Base-by-base conservation (phyloP, 2,797 vertebrate species). In the Myotis vivesi region DNA sequence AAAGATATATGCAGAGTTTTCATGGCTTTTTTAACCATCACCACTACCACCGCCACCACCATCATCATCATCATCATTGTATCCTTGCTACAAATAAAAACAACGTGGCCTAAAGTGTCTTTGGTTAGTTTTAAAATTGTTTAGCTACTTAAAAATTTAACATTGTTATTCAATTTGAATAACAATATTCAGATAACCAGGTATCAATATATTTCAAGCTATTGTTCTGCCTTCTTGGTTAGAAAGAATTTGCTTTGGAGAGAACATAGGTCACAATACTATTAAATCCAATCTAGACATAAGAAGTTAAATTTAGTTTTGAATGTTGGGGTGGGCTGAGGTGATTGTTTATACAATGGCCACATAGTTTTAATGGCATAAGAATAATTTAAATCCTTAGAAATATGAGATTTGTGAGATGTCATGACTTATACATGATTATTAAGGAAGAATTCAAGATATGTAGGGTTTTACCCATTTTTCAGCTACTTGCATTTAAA, bases 401-500 rank as follows among this genome's bases (percentile, higher is more conserved):
- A 33, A 76, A 82, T 38, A 66, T 33, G 51, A 91, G 4, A 75
- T 85, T 36, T n/a, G 0, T 87, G 23, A 53, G 0, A 38, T 64
- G 0, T 82, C 8, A 89, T 51, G 8, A 64, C 2, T 73, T 84
- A 33, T 9, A 55, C 41, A 15, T 64, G 8, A 57, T 75, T 12
- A 16, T 55, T n/a, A n/a, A 77, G 16, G 8, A 57, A 33, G 6
- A 81, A 93, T 77, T 86, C 4, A 88, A 71, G 16, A 57, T 30
- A 28, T 9, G 25, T 33, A 69, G 23, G n/a, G 41, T 69, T 69
- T 51, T 73, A 66, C 33, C 11, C 11, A 49, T 44, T 94, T 13
- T 90, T 94, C 17, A 93, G 20, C 10, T 95, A 87, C 73, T 33
- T 85, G 28, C 8, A 85, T 55, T 88, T 96, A 17, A 22, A 55